Conservation (phyloP, 2,888 invertebrate species). For the Dusona sp. region DNA sequence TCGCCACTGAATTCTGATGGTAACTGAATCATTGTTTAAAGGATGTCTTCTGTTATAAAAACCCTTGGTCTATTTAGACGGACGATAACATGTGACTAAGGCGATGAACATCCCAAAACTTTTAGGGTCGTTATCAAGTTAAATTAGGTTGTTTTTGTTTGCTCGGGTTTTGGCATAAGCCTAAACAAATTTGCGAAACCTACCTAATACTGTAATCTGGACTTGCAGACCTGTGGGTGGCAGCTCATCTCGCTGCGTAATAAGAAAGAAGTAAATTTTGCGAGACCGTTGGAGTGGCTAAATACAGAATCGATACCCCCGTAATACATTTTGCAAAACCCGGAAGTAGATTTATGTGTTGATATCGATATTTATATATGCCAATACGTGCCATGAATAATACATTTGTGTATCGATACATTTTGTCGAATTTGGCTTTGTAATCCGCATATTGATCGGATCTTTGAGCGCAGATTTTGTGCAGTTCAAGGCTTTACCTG, state of each 20-base stretch:
- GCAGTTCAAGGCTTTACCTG: neutral
- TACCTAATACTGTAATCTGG: neutral
- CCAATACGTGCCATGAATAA: neutral
- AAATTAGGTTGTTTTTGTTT: neutral
- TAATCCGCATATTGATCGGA: neutral
- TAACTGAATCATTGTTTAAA: neutral
- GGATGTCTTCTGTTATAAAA: neutral
- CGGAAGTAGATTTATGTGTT: neutral
- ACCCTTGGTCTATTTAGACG: neutral
- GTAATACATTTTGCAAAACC: neutral
- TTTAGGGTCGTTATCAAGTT: neutral
- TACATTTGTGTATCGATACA: neutral
- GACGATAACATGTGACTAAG: neutral
- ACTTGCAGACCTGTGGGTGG: neutral
- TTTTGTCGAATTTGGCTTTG: neutral
- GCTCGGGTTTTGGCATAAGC: neutral
- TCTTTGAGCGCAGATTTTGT: neutral
- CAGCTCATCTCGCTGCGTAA: neutral
- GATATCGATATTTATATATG: neutral
- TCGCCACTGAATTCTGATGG: neutral
- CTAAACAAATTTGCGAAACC: neutral
- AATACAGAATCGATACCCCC: neutral
- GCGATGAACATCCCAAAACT: neutral
- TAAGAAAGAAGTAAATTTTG: neutral
- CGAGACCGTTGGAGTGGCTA: neutral